A percentile compares a stretch with the other conserved stretches of the same genome.
These are phyloP conservation scores for Sylvilagus bachmani DNA, from an alignment of 2,113 vertebrate species.

Conservation along the genomic window DNA sequence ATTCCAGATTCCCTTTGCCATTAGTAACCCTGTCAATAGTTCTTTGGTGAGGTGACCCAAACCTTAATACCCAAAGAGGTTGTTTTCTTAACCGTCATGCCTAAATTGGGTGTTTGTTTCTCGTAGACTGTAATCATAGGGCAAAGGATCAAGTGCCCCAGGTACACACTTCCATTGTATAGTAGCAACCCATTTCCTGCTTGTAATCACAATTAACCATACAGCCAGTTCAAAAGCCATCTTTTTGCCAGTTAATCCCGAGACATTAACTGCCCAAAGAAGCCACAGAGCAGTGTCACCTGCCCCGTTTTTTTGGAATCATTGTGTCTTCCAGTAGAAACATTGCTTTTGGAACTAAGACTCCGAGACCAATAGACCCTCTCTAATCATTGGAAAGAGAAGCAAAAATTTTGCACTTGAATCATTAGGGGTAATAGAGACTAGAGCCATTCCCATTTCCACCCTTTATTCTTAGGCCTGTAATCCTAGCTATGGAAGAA, in stretches of 20 bases:
- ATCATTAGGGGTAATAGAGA: background rate
- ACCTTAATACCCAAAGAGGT: background rate
- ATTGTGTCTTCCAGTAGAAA: background rate
- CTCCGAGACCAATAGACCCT: background rate
- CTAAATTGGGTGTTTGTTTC: background rate
- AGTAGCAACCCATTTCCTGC: background rate
- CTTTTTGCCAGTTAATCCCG: constrained; percentile 4
- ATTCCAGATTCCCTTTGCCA: background rate
- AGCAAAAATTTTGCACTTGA: background rate
- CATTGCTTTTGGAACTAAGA: constrained; percentile 23
- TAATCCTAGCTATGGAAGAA: background rate
- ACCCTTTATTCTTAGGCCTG: background rate
- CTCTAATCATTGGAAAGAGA: constrained; percentile 16
- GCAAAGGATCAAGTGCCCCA: background rate
- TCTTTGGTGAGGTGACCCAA: background rate
- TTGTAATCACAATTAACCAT: background rate
- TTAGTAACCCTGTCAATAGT: background rate
- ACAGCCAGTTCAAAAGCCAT: background rate
- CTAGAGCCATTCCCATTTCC: background rate
- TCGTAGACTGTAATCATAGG: background rate
- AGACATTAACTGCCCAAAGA: background rate
- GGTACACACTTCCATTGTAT: background rate
- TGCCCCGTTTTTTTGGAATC: background rate
- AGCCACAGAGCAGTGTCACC: background rate
- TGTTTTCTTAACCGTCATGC: background rate